Conservation (phyloP, 2,797 vertebrate species). For the Bucorvus abyssinicus region DNA sequence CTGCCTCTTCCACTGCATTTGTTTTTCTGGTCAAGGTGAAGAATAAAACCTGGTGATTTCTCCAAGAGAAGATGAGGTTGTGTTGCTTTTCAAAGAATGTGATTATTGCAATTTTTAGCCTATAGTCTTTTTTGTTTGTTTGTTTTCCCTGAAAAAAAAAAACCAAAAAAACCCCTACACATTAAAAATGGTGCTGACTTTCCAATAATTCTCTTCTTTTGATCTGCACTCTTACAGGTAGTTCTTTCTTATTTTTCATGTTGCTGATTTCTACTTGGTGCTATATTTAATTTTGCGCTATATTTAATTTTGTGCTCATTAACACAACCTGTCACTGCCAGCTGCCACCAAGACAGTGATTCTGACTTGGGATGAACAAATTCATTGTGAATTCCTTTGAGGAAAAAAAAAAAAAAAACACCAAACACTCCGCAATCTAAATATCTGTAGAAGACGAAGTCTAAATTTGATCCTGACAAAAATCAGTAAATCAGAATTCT, state of each 20-base stretch:
- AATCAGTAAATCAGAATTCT: constrained; percentile 15
- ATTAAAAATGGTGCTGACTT: neutral
- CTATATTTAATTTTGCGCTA: neutral
- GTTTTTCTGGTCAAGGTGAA: neutral
- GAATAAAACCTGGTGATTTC: neutral
- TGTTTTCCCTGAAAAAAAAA: neutral
- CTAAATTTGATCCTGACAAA: neutral
- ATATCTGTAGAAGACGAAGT: neutral
- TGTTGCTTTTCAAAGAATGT: neutral
- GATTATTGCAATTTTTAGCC: neutral
- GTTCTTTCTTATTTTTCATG: neutral
- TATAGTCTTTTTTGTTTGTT: neutral
- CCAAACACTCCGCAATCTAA: neutral
- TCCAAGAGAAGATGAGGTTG: neutral
- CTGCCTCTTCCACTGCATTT: neutral
- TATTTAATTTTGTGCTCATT: neutral
- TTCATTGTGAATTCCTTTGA: neutral
- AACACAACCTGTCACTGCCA: neutral
- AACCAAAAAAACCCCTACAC: no score
- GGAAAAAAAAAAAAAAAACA: neutral
- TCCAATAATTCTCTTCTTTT: neutral
- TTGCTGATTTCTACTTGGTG: neutral
- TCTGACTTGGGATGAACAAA: neutral
- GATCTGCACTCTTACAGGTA: neutral
- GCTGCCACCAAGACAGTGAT: neutral